Evolutionary conservation across 2,113 vertebrate species (phyloP).

Genomic region (Monopterus albus): DNA sequence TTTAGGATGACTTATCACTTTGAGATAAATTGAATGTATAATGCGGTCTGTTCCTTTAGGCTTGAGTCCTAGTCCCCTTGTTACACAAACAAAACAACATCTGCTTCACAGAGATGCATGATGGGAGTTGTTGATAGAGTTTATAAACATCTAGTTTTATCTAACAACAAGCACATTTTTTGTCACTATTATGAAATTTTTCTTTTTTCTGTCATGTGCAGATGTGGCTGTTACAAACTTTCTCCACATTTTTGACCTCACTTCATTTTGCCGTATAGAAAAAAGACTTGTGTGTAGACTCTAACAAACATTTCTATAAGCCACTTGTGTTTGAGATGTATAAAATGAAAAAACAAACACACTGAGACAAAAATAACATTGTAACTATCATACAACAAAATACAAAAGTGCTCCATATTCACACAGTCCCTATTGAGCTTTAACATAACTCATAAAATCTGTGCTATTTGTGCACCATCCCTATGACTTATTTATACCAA

Average conservation of each 20-base stretch:
- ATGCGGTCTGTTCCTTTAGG: background rate
- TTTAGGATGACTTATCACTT: background rate
- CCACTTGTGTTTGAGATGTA: too few species aligned
- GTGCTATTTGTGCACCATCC: too few species aligned
- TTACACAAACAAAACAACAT: background rate
- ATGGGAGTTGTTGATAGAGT: conserved; percentile 37
- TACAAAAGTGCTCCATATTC: too few species aligned
- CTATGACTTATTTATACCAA: too few species aligned
- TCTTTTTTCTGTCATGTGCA: background rate
- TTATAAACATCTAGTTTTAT: conserved; percentile 43
- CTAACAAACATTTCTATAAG: too few species aligned
- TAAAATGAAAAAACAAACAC: too few species aligned
- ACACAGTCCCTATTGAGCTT: too few species aligned
- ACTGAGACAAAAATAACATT: too few species aligned
- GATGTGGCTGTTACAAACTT: background rate
- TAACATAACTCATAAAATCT: too few species aligned
- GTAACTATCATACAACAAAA: too few species aligned
- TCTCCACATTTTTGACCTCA: background rate
- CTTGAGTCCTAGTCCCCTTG: background rate
- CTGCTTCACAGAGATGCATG: conserved; percentile 2
- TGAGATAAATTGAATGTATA: background rate
- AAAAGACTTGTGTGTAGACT: background rate
- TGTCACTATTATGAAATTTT: background rate
- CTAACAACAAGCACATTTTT: conserved; percentile 15
- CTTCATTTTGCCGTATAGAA: background rate